Evolutionary conservation across 2,888 invertebrate species (phyloP), one percentile per base, ranked within the genome.

Genomic region (Drosophila anceps): DNA sequence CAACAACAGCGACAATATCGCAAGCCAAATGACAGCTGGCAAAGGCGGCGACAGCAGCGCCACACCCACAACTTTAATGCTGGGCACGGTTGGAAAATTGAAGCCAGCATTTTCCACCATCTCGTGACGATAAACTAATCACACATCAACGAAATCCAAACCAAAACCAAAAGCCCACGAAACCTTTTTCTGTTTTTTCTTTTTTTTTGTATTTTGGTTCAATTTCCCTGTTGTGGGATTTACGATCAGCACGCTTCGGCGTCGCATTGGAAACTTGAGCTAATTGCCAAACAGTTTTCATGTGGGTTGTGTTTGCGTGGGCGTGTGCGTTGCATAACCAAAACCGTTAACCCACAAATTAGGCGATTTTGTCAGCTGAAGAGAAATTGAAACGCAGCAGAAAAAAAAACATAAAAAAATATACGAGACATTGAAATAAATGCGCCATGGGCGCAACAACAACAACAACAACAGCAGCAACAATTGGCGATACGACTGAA

Each of bases 101-200:
- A 88, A 91, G 80, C 78, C 91, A 69, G 84, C 90, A 72, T 91
- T 91, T 90, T 91, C 91, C 73, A 91, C 91, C 66, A 84, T 90
- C 71, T 91, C 90, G 69, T 91, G 88, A 91, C 72, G 60, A 59
- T 59, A 46, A 60, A 53, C 60, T 53, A 69, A 55, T 37, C 29
- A 62, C 60, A 73, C 71, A 69, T 66, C 60, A 69, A 72, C 66
- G 70, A 66, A 72, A 76, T 68, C 63, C 51, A 82, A 62, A 77
- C 61, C 68, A 63, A 60, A 31, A 62, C 31, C 54, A 12, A 76
- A 39, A 76, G 27, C 51, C 44, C 59, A 43, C 33, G 77, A 67
- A 81, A 79, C n/a, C 18, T 8, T 33, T n/a, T 54, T n/a, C 5
- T 24, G 7, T 9, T 31, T 65, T 63, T 63, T 39, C 44, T 41